Percentiles rank a stretch among this genome's conserved stretches.
These are phyloP conservation scores for Columbina picui DNA, from an alignment of 2,113 vertebrate species.

Conservation along the genomic window DNA sequence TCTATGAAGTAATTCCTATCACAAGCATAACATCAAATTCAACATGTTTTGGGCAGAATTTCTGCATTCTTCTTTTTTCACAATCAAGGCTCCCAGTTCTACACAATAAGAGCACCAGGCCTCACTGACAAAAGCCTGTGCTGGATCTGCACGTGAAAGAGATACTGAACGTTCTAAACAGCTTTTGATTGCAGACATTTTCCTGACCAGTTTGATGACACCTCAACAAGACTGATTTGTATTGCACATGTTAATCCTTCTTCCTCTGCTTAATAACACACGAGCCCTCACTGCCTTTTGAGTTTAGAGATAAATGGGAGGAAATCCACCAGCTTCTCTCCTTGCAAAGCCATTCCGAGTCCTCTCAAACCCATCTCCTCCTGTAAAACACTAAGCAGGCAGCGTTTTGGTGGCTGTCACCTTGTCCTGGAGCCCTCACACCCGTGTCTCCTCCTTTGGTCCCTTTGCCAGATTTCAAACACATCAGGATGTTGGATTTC, in stretches of 20 bases:
- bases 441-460: neutral
- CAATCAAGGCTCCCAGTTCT: neutral
- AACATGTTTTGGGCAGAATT: neutral
- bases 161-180: neutral
- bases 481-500: neutral
- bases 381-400: neutral
- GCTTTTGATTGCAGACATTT: neutral
- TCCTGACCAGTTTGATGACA: neutral
- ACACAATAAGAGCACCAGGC: neutral
- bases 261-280: neutral
- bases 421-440: neutral
- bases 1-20: neutral
- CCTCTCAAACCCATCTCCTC: neutral
- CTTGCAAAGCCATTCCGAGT: neutral
- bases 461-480: neutral
- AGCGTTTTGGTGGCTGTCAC: neutral
- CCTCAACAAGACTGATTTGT: neutral
- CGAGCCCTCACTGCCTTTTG: neutral
- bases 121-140: rapidly evolving
- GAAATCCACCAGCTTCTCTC: neutral
- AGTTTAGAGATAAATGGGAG: neutral
- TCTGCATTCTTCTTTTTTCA: neutral
- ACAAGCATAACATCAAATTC: too few species aligned
- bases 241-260: neutral
- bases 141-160: too few species aligned